phyloP scores from a whole-genome alignment of 2,888 invertebrate genomes.

The Lutraria lutraria region DNA sequence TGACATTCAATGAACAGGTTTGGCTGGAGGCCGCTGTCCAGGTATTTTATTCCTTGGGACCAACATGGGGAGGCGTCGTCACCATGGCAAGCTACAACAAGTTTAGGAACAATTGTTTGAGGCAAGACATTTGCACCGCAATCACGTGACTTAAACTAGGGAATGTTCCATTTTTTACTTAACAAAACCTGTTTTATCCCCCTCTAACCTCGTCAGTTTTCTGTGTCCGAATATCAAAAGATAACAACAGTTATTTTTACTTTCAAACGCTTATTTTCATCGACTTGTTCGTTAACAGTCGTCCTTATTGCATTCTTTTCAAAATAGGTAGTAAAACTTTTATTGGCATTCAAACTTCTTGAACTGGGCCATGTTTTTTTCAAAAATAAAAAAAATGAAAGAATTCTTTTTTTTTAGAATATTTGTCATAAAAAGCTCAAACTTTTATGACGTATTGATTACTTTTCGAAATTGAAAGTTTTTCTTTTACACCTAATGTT shows the following conservation, averaged over 20 bases:
- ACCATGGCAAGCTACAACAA: constrained; percentile 85
- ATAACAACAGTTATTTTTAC: no score
- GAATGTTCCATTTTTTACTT: constrained; percentile 3
- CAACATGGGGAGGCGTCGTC: constrained; percentile 85
- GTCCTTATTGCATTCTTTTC: no score
- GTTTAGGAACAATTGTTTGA: constrained; percentile 82
- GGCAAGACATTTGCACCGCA: constrained; percentile 66
- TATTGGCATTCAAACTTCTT: no score
- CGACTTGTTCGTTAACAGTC: no score
- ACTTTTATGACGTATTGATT: no score
- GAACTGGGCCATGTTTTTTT: no score
- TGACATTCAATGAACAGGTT: constrained; percentile 76
- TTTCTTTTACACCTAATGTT: neutral
- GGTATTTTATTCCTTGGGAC: constrained; percentile 87
- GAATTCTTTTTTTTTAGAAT: no score
- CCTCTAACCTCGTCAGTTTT: neutral
- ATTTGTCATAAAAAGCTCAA: no score
- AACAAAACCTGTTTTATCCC: neutral
- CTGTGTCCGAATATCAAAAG: neutral
- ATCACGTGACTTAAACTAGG: constrained; percentile 42
- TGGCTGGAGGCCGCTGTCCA: constrained; percentile 87
- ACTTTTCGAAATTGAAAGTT: neutral
- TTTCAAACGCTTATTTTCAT: no score
- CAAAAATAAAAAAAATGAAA: no score
- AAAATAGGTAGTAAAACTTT: no score